Evolutionary conservation across 1,140 invertebrate species (phyloP).

Genomic region (Ceratina japonica): DNA sequence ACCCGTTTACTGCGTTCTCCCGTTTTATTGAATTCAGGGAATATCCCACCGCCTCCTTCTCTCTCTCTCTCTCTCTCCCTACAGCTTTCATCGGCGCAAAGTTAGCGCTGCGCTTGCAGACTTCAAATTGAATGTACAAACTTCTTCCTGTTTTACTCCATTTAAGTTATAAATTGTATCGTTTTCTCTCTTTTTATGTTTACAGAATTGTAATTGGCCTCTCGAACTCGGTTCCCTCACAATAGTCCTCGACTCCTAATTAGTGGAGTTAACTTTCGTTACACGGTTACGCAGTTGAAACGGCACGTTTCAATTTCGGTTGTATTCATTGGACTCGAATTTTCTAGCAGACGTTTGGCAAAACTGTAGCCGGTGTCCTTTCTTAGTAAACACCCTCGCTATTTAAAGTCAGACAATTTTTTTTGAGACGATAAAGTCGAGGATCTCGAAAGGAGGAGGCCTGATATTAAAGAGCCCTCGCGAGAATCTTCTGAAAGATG

Average conservation of each 20-base stretch:
- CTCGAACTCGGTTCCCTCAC: background rate
- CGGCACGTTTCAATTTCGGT: too few relatives aligned
- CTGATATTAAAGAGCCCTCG: constrained; percentile 31
- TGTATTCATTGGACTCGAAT: background rate
- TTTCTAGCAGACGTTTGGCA: background rate
- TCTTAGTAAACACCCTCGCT: too few relatives aligned
- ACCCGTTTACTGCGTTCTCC: constrained; percentile 65
- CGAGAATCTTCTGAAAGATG: constrained; percentile 47
- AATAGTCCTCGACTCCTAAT: background rate
- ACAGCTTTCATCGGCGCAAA: background rate
- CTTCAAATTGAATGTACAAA: background rate
- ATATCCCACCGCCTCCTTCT: constrained; percentile 19
- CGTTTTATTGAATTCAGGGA: constrained; percentile 64
- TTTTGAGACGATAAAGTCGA: background rate
- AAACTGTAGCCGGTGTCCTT: background rate
- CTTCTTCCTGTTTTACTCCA: background rate
- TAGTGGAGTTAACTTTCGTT: too few relatives aligned
- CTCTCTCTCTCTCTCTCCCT: constrained; percentile 1
- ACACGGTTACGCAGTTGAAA: too few relatives aligned
- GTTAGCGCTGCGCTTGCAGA: background rate
- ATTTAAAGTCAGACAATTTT: too few relatives aligned
- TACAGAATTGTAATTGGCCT: too few relatives aligned
- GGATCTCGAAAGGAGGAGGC: constrained; percentile 5
- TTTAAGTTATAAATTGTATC: background rate
- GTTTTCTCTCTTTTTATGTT: background rate